A percentile compares a stretch with the other conserved stretches of the same genome.
Evolutionary conservation across 2,797 vertebrate species (phyloP).

Genomic region (Brotula barbata): DNA sequence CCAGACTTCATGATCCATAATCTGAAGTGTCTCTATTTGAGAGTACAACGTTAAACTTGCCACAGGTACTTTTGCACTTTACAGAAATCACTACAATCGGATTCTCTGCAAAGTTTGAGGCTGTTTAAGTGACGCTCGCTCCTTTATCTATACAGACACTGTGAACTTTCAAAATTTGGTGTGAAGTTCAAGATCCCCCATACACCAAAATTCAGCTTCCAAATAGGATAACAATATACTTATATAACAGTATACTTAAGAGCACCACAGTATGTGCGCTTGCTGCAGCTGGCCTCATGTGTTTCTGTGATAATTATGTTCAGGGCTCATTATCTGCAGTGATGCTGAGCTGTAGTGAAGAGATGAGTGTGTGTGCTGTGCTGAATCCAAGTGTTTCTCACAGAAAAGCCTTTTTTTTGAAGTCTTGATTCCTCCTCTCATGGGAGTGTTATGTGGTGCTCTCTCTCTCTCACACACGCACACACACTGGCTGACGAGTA

Average conservation of each 20-base stretch:
- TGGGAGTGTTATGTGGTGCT: slow-evolving; percentile 35
- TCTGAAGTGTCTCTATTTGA: neutral
- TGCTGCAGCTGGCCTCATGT: slow-evolving; percentile 3
- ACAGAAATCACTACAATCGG: neutral
- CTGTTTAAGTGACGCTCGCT: neutral
- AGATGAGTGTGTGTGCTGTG: slow-evolving; percentile 33
- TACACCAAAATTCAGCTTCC: too few relatives aligned
- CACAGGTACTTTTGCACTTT: too few relatives aligned
- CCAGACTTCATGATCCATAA: neutral
- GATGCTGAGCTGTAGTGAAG: slow-evolving; percentile 32
- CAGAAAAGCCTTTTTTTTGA: slow-evolving; percentile 52
- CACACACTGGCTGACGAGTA: slow-evolving; percentile 13
- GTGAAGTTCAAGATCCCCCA: too few relatives aligned
- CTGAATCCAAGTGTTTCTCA: slow-evolving; percentile 42
- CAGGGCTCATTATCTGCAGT: slow-evolving; percentile 55
- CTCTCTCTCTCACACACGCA: slow-evolving; percentile 17
- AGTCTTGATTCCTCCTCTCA: slow-evolving; percentile 54
- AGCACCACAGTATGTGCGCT: slow-evolving; percentile 11
- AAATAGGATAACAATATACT: too few relatives aligned
- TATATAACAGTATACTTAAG: too few relatives aligned
- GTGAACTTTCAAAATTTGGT: too few relatives aligned
- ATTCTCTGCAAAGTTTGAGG: neutral
- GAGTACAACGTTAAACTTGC: neutral
- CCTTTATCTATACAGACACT: neutral
- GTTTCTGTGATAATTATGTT: slow-evolving; percentile 41